These are phyloP conservation scores for Dysdera silvatica DNA, from an alignment of 1,140 invertebrate genomes.

Conservation along the genomic window DNA sequence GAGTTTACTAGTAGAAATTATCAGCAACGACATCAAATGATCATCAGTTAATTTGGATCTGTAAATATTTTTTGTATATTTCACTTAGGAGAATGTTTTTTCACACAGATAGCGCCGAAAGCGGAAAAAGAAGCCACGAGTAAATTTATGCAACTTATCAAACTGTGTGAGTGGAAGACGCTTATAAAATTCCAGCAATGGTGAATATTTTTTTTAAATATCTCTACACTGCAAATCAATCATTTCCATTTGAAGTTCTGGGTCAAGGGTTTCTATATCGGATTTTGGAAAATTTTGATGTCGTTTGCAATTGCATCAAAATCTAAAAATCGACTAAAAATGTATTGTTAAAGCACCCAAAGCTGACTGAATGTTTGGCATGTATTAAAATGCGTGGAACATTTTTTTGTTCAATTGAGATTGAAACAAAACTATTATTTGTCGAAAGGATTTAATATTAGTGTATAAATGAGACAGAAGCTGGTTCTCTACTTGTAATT, in stretches of 20 bases:
- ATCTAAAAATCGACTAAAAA: not conserved
- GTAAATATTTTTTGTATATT: not conserved
- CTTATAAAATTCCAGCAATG: slow-evolving; percentile 6
- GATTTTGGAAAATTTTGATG: slow-evolving; percentile 7
- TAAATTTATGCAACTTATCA: slow-evolving; percentile 6
- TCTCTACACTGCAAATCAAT: not conserved
- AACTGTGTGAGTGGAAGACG: not conserved
- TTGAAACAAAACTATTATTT: not conserved
- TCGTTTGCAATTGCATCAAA: slow-evolving; percentile 1
- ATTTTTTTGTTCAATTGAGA: not conserved
- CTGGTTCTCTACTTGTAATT: slow-evolving; percentile 1
- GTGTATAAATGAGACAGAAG: not conserved
- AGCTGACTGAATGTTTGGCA: not conserved
- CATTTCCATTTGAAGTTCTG: not conserved
- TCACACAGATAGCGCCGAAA: not conserved
- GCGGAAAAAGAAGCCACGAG: not conserved
- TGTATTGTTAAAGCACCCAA: not conserved
- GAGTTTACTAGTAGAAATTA: slow-evolving; percentile 1
- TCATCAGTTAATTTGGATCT: not conserved
- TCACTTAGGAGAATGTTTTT: slow-evolving; percentile 1
- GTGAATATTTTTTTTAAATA: not conserved
- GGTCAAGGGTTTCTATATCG: not conserved
- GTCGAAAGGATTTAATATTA: not conserved
- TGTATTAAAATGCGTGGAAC: slow-evolving; percentile 2
- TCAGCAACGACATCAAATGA: not conserved